Evolutionary conservation across 2,113 vertebrate genomes (phyloP).

Genomic region (Tylochromis polylepis): DNA sequence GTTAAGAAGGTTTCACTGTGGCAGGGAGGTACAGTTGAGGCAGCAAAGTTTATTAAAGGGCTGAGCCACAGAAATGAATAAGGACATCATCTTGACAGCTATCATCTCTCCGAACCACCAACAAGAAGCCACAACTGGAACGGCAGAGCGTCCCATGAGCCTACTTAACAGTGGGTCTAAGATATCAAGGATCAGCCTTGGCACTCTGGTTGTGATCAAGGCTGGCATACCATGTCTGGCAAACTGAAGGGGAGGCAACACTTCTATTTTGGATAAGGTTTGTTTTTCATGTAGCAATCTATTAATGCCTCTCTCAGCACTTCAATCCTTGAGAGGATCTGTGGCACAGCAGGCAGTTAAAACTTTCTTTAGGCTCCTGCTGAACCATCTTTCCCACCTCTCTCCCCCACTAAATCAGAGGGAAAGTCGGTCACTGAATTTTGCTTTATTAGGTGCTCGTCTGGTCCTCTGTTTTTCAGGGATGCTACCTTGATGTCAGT

Average conservation of each 20-base stretch:
- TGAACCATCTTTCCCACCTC: not conserved
- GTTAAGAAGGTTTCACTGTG: not conserved
- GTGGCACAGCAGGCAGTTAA: conserved; percentile 31
- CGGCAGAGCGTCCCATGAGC: conserved; percentile 7
- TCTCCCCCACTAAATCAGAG: conserved; percentile 1
- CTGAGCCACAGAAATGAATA: not conserved
- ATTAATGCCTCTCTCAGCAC: conserved; percentile 53
- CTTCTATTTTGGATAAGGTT: conserved; percentile 73
- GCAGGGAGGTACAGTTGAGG: not conserved
- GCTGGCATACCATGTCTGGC: conserved; percentile 39
- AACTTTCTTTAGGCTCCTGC: conserved; percentile 31
- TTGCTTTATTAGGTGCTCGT: not conserved
- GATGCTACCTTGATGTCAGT: not conserved
- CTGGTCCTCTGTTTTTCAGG: not conserved
- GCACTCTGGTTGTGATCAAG: not conserved
- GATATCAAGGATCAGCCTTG: conserved; percentile 51
- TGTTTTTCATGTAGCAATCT: conserved; percentile 62
- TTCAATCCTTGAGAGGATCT: conserved; percentile 5
- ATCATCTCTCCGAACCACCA: conserved; percentile 7
- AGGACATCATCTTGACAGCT: not conserved
- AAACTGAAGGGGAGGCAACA: conserved; percentile 35
- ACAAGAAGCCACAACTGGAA: conserved; percentile 13
- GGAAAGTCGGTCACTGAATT: not conserved
- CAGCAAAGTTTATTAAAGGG: not conserved
- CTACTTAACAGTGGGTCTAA: conserved; percentile 27